Conservation (phyloP, 2,113 vertebrate species). For the Rhinoptilus africanus region DNA sequence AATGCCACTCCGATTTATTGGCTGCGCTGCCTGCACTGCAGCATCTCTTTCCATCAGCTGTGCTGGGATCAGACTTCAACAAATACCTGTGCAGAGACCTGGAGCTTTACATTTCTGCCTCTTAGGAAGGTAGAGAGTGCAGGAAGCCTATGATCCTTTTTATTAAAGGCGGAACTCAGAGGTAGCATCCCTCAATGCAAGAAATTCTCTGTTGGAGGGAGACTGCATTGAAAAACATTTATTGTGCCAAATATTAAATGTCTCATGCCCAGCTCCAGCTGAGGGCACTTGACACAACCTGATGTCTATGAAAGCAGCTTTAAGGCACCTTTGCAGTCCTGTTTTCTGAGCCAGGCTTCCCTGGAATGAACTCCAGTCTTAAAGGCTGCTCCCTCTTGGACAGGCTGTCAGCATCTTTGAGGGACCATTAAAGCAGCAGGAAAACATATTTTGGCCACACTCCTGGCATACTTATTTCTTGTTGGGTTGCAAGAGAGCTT, state of each 20-base stretch:
- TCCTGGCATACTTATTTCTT: background rate
- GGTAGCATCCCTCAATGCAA: background rate
- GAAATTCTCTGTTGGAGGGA: background rate
- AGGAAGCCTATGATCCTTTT: background rate
- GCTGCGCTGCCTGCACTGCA: constrained; percentile 19
- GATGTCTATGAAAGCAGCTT: background rate
- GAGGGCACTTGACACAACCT: background rate
- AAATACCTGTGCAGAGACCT: background rate
- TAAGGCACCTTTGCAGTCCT: background rate
- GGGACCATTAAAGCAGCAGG: background rate
- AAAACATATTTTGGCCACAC: background rate
- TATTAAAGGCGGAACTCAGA: background rate
- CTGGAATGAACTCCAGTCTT: background rate
- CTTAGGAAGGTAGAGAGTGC: background rate
- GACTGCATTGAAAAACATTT: background rate
- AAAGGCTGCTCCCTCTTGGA: background rate
- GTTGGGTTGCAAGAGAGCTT: background rate
- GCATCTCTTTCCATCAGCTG: background rate
- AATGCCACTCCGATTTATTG: background rate
- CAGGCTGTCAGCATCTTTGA: background rate
- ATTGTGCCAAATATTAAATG: background rate
- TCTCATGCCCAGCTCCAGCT: background rate
- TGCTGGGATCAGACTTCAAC: background rate
- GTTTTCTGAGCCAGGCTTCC: background rate
- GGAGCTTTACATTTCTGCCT: background rate